A percentile compares a stretch with the other conserved stretches of the same genome.
phyloP scores from a whole-genome alignment of 2,797 vertebrate species.

The Chloroceryle amazona region DNA sequence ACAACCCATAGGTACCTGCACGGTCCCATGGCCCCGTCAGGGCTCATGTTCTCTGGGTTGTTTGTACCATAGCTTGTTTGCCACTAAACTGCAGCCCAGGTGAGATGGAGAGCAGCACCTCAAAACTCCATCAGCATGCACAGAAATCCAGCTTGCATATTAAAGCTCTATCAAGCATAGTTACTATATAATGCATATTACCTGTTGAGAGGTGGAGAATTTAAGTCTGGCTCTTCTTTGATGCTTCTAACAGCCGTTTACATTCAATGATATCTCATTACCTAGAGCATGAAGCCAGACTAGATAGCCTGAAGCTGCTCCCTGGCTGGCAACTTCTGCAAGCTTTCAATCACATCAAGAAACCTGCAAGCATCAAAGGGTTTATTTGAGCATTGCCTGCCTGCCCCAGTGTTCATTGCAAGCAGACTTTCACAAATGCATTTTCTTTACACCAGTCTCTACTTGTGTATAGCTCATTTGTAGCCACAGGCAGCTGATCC shows the following conservation, averaged over 20 bases:
- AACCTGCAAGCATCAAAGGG: neutral
- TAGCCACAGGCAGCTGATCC: neutral
- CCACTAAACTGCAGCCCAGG: neutral
- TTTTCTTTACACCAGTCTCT: constrained; percentile 10
- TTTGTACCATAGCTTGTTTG: fast-evolving
- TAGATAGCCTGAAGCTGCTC: neutral
- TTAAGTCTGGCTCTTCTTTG: neutral
- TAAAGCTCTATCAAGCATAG: neutral
- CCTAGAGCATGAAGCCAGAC: neutral
- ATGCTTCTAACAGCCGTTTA: neutral
- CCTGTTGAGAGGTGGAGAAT: neutral
- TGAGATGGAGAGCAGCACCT: neutral
- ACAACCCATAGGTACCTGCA: fast-evolving
- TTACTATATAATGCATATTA: neutral
- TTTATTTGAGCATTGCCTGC: neutral
- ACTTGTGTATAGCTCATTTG: neutral
- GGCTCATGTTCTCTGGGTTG: neutral
- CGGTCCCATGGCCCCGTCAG: fast-evolving
- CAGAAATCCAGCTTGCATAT: neutral
- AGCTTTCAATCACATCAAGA: neutral
- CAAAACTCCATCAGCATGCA: neutral
- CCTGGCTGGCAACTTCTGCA: neutral
- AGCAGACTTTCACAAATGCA: neutral
- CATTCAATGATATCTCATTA: neutral
- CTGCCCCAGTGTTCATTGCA: neutral